A percentile compares a stretch with the other conserved stretches of the same genome.
Conservation (phyloP, 2,888 invertebrate genomes). For the Pseudanteris insignis region DNA sequence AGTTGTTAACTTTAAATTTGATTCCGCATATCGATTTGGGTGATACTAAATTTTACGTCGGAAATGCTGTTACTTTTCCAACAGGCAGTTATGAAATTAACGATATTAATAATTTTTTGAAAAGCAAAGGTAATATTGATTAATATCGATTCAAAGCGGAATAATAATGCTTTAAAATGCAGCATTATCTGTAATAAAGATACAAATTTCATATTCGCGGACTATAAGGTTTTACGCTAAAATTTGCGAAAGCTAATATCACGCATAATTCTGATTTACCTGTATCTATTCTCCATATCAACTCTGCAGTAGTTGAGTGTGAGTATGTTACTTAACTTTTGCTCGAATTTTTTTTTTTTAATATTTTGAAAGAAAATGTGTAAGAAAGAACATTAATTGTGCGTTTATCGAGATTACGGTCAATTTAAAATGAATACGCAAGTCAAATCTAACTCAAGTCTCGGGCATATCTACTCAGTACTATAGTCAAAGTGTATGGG, state of each 20-base stretch:
- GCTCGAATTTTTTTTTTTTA: no score
- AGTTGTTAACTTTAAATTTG: slow-evolving; percentile 26
- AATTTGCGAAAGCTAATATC: background rate
- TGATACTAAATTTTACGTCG: slow-evolving; percentile 53
- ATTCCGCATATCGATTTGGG: slow-evolving; percentile 56
- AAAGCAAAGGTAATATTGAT: background rate
- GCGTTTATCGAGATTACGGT: no score
- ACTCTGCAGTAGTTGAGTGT: slow-evolving; percentile 18
- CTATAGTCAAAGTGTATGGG: no score
- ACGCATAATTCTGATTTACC: background rate
- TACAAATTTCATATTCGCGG: background rate
- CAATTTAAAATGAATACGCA: no score
- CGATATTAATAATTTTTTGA: background rate
- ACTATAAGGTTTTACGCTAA: background rate
- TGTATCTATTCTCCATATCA: slow-evolving; percentile 14
- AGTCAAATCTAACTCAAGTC: no score
- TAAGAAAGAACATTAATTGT: no score
- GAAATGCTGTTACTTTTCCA: slow-evolving; percentile 48
- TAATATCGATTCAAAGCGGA: background rate
- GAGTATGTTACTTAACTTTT: no score
- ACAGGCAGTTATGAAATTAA: slow-evolving; percentile 33
- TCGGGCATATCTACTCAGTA: no score
- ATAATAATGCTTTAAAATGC: background rate
- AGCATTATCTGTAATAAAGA: background rate
- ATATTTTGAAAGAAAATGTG: no score